phyloP scores from a whole-genome alignment of 2,113 vertebrate species.

The Mustela nigripes region DNA sequence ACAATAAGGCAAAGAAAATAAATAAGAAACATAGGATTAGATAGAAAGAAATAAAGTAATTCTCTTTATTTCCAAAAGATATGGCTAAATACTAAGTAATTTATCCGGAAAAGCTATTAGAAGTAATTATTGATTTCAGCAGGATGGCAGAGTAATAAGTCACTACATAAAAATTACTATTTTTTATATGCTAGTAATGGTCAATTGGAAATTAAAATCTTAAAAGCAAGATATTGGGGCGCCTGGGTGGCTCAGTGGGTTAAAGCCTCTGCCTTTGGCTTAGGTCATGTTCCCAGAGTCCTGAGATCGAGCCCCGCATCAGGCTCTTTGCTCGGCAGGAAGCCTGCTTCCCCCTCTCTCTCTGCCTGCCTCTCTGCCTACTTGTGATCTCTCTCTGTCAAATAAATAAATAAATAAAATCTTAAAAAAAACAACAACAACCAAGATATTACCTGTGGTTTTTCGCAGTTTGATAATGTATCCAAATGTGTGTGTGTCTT shows the following conservation, averaged over 20 bases:
- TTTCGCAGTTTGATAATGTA: background rate
- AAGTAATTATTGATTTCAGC: background rate
- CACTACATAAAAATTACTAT: background rate
- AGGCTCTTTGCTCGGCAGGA: too few relatives aligned
- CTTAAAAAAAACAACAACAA: background rate
- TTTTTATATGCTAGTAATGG: background rate
- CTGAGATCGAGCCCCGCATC: too few relatives aligned
- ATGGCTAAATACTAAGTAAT: background rate
- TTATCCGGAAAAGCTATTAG: background rate
- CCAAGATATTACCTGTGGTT: background rate
- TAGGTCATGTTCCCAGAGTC: too few relatives aligned
- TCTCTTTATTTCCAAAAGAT: background rate
- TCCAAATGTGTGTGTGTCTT: background rate
- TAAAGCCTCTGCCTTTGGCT: too few relatives aligned
- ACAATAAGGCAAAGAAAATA: background rate
- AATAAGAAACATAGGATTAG: background rate
- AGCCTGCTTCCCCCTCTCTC: too few relatives aligned
- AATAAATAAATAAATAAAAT: background rate
- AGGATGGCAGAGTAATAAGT: background rate
- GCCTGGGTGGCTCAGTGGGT: too few relatives aligned
- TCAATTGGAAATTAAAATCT: constrained; percentile 14
- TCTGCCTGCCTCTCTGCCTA: too few relatives aligned
- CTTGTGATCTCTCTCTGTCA: too few relatives aligned
- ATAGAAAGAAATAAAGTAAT: background rate
- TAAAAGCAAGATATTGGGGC: background rate